Base-by-base conservation (phyloP, 2,113 vertebrate genomes). In the Oenanthe oenanthe region DNA sequence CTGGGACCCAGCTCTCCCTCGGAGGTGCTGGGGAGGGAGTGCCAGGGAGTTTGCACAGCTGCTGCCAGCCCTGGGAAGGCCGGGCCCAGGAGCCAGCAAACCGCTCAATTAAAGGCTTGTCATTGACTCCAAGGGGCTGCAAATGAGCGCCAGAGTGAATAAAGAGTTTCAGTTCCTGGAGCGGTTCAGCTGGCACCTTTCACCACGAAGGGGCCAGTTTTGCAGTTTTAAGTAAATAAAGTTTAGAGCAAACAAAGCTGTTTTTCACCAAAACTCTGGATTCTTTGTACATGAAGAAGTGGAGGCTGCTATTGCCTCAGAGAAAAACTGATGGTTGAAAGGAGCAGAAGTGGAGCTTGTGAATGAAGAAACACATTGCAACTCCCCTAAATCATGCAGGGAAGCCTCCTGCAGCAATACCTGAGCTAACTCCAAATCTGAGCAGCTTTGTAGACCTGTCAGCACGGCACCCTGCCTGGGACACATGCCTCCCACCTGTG, bases 101-200 rank as follows among this genome's bases (percentile, higher is more conserved):
- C 20, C 21, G 26, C 18, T 97, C 93, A 97, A 93, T 97, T 88
- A 88, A 62, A 88, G 85, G 92, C 75, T 97, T 97, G 95, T 95
- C 91, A 8, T 48, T 75, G 94, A 36, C 73, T 96, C 91, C 86
- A 13, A 29, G 81, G 86, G 89, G 93, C 89, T 94, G 93, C 94
- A 79, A 91, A 75, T 19, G 53, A 92, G 94, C 43, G 82, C 91
- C 89, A 32, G 84, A 28, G 34, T 2, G 84, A 96, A 97, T 92
- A 97, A 96, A 95, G 95, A 38, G 93, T 95, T 97, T 95, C 84
- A 95, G 95, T 97, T 95, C 87, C 95, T 91, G 57, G 50, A 91
- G 93, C 50, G 13, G 58, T 68, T 95, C 93, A 75, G 76, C 94
- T 97, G 95, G 94, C 94, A 95, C 93, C 93, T 97, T 92, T 91